Evolutionary conservation across 2,113 vertebrate genomes (phyloP).

Genomic region (Okapia johnstoni): DNA sequence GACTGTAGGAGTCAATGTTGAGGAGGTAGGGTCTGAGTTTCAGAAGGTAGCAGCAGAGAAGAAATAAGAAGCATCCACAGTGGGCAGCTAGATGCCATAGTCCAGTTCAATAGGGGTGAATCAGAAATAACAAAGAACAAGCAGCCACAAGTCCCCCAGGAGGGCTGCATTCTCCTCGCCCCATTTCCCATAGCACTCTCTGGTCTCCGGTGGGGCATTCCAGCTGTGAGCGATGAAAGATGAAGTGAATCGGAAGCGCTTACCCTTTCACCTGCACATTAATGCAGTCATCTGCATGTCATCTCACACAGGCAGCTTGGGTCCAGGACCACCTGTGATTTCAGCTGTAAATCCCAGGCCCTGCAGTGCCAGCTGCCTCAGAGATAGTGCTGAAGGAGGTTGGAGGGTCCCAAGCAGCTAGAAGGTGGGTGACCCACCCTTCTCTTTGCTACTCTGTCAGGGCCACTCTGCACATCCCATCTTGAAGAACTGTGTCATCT

Average conservation of each 20-base stretch:
- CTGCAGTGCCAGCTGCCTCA: neutral
- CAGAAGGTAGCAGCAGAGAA: neutral
- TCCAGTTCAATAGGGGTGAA: neutral
- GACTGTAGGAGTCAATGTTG: neutral
- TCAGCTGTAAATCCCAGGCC: neutral
- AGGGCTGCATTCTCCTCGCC: neutral
- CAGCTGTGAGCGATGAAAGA: neutral
- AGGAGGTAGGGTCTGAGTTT: neutral
- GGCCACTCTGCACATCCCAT: neutral
- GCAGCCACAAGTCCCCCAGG: neutral
- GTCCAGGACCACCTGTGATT: neutral
- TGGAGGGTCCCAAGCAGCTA: neutral
- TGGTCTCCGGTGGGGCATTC: neutral
- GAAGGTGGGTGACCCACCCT: neutral
- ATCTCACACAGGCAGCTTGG: neutral
- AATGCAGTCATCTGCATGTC: neutral
- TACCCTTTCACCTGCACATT: neutral
- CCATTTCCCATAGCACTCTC: neutral
- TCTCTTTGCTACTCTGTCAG: neutral
- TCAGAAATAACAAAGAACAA: neutral
- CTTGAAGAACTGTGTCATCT: conserved; percentile 6
- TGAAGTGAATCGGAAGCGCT: neutral
- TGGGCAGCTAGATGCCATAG: neutral
- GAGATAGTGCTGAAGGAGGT: neutral
- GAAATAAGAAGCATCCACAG: neutral